Evolutionary conservation across 1,140 invertebrate species (phyloP), one percentile per base, ranked within the genome.

Genomic region (Drosophila bipectinata): DNA sequence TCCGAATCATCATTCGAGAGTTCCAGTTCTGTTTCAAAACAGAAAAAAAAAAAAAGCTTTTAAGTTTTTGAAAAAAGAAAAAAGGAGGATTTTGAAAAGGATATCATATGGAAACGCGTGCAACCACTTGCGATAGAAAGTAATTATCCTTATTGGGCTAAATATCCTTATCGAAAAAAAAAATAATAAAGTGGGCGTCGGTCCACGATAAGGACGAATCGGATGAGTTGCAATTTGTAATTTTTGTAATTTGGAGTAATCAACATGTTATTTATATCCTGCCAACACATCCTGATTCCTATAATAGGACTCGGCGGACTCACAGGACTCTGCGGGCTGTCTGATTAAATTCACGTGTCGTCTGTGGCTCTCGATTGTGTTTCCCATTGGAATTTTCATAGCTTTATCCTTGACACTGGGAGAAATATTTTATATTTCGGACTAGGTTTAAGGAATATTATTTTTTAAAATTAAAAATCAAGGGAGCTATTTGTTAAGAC

Each of bases 341-440:
- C 88, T 88, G 82, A 90, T 90, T 90, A 90, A 78, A 90, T 90
- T 90, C 88, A 90, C 88, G 88, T 90, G 88, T 74, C 83, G 52
- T 34, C 59, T 69, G 57, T 41, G 60, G 75, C 51, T 51, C 54
- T 79, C 76, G 62, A 78, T 79, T 78, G 76, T 69, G 76, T 69
- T 83, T 60, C 67, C 87, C 71, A 73, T 76, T 75, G 82, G 88
- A 90, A 90, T 90, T 82, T 85, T 6, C 24, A 18, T 44, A 28
- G 21, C 14, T 6, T 14, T 14, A 8, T 39, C 24, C 51, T 6
- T 9, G 30, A 52, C 32, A 55, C 59, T 15, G 14, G 0, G 15
- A 18, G 14, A 58, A 58, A 58, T 44, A 24, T 9, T 2, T n/a
- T n/a, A 0, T 1, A 9, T 7, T 21, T 34, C 2, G 18, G 15